Conservation (phyloP, 2,113 vertebrate species). For the Rhineura floridana region DNA sequence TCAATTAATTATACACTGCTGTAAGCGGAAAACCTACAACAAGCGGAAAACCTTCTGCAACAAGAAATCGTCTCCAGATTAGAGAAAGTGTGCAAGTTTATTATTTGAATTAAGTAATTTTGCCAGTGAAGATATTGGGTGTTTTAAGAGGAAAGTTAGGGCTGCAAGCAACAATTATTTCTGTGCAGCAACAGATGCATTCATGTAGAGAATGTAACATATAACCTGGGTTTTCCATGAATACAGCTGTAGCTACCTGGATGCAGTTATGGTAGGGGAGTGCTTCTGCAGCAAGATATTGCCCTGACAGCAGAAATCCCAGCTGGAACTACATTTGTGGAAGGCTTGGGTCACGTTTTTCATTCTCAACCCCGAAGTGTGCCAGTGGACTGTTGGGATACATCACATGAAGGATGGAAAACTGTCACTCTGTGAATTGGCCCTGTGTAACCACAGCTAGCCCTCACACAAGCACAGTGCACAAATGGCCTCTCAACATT, state of each 20-base stretch:
- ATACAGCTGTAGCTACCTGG: not conserved
- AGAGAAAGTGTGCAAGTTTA: not conserved
- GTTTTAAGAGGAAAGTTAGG: not conserved
- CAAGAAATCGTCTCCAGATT: not conserved
- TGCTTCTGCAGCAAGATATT: not conserved
- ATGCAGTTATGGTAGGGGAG: not conserved
- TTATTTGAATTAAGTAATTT: constrained; percentile 12
- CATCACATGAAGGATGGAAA: not conserved
- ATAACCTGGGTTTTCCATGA: not conserved
- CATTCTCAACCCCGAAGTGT: not conserved
- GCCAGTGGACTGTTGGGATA: not conserved
- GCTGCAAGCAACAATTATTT: not conserved
- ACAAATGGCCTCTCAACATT: no score
- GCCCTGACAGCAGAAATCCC: not conserved
- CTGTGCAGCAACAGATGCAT: not conserved
- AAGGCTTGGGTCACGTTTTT: not conserved
- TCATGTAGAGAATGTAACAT: not conserved
- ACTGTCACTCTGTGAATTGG: not conserved
- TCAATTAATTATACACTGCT: not conserved
- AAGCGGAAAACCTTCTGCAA: constrained; percentile 11
- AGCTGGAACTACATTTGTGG: not conserved
- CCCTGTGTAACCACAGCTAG: not conserved
- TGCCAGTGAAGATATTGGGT: not conserved
- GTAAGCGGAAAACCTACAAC: not conserved
- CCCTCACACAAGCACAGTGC: not conserved